Base-by-base conservation (phyloP, 2,888 invertebrate species). In the Cremastinae sp. region DNA sequence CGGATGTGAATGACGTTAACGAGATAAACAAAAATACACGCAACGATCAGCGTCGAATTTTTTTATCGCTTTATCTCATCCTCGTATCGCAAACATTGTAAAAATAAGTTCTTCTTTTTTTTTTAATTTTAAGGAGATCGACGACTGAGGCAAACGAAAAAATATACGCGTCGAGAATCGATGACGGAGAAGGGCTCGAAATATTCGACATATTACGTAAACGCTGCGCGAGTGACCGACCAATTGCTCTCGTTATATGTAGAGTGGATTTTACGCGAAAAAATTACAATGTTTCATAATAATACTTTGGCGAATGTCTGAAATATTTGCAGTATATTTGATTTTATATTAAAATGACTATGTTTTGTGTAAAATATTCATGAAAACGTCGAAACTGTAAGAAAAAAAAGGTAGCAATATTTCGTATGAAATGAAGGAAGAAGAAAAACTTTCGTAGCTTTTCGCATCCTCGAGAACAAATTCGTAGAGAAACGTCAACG, bases 181-280 rank as follows among this genome's bases (percentile, higher is more conserved):
- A 16, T 12, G 38, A 12, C 34, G 62, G 22, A 54, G 71, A 74
- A 56, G 71, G 68, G 41, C 71, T 54, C 49, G 47, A 62, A 64
- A 75, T 74, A 68, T 65, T 61, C 10, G 14, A 18, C n/a, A n/a
- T 51, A 38, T 71, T 56, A 62, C 54, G 43, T 71, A 71, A 71
- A 62, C 18, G 12, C 45, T 73, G 18, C 36, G n/a, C 56, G 54
- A 69, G 56, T 18, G 20, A 69, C 34, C 58, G 34, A 49, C 47
- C 58, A 62, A 51, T 58, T 66, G 28, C 61, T 43, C 36, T 20
- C 43, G 22, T 28, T 56, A 22, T 12, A 28, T 45, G 28, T 28
- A 45, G 28, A 59, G n/a, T n/a, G n/a, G n/a, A 45, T 28, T 18
- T 38, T 14, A 4, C 43, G 12, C 1, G 38, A 56, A 18, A 22